These are phyloP conservation scores for Egretta garzetta DNA, from an alignment of 2,113 vertebrate species.

Conservation along the genomic window DNA sequence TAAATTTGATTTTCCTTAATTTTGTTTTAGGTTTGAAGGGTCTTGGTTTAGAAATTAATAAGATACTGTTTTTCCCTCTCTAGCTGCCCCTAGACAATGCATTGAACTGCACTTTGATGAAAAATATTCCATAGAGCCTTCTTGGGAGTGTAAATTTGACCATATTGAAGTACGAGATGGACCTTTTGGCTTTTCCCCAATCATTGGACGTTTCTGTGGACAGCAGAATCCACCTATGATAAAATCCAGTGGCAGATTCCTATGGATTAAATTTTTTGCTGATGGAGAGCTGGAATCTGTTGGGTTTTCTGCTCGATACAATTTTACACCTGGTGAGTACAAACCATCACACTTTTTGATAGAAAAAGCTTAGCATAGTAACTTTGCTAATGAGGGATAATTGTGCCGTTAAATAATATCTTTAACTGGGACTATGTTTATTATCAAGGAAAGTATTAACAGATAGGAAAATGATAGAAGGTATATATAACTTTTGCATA, in stretches of 20 bases:
- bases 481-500: not conserved
- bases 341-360: not conserved
- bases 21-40: not conserved
- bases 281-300: conserved; percentile 97
- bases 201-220: conserved; percentile 96
- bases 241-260: conserved; percentile 95
- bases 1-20: not conserved
- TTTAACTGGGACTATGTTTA: not conserved
- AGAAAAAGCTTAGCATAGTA: not conserved
- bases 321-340: conserved; percentile 96
- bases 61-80: conserved; percentile 28
- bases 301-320: conserved; percentile 96
- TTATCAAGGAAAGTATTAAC: not conserved
- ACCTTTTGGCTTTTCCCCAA: conserved; percentile 97
- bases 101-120: conserved; percentile 98
- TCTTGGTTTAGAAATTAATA: not conserved
- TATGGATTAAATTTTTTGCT: conserved; percentile 99
- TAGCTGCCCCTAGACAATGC: conserved; percentile 96
- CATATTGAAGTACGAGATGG: conserved; percentile 98
- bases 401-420: not conserved
- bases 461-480: not conserved
- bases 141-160: conserved; percentile 99
- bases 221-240: conserved; percentile 95
- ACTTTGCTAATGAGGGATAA: not conserved
- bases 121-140: conserved; percentile 97